Base-by-base conservation (phyloP, 2,113 vertebrate genomes). In the Ailurus styani region DNA sequence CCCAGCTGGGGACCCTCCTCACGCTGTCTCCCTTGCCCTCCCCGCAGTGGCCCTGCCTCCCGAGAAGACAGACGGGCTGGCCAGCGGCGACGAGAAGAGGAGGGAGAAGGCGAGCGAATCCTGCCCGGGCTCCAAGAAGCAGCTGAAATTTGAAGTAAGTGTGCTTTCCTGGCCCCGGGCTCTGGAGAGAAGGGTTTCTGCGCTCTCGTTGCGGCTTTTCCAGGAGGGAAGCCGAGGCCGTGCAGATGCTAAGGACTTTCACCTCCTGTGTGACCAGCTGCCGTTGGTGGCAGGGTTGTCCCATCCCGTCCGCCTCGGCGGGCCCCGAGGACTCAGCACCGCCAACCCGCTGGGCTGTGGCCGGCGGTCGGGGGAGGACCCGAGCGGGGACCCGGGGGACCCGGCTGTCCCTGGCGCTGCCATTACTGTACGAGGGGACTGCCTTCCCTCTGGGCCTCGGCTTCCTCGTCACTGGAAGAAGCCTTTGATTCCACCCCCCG, bases 61-160 rank as follows among this genome's bases (percentile, higher is more conserved):
- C 1, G 99, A 99, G 99, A 99, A 99, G 99, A 99, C 98, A 37
- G 99, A 99, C 91, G 99, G 99, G 97, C 98, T 99, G 98, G 99
- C 99, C 97, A 99, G 98, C 57, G 98, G 98, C 82, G 99, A 99
- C 98, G 99, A 99, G 98, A 99, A 99, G 99, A 99, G 99, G 98
- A 98, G 98, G 97, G 99, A 99, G 97, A 99, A 99, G 97, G 99
- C 98, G 89, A 98, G 97, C 45, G 99, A 99, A n/a, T 98, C 99
- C 50, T 98, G 98, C 85, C 98, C 98, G 13, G 99, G 98, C 97
- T 99, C 99, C 95, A 99, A 99, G 99, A 99, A 99, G 98, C 99
- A 99, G 97, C 99, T 99, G 97, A 99, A 99, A 98, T 99, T 99
- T 99, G 99, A 99, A 98, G 99, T 99, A 98, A 99, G 99, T 98